phyloP scores from a whole-genome alignment of 2,113 vertebrate genomes.

The Caranx melampygus region DNA sequence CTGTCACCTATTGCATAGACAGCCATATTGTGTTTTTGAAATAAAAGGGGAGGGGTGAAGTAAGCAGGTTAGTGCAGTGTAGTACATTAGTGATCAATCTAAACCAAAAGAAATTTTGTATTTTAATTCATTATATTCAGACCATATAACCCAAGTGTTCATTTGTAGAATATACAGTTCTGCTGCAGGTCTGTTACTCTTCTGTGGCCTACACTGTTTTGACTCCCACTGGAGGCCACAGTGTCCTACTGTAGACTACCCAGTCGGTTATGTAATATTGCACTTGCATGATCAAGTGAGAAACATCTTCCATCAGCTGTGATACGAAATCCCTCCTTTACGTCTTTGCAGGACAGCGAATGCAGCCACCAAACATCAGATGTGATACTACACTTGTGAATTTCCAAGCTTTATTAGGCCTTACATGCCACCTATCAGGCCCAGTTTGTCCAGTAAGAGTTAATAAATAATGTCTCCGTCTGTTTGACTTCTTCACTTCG shows the following conservation, averaged over 20 bases:
- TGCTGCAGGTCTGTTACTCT: background rate
- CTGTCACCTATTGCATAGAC: background rate
- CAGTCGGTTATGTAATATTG: slow-evolving; percentile 72
- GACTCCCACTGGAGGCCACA: slow-evolving; percentile 62
- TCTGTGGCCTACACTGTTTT: slow-evolving; percentile 41
- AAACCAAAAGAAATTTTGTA: background rate
- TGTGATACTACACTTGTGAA: slow-evolving; percentile 1
- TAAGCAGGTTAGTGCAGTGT: background rate
- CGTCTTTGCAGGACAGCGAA: background rate
- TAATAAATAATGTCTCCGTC: slow-evolving; percentile 45
- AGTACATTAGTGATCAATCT: background rate
- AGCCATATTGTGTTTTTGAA: background rate
- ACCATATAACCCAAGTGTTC: background rate
- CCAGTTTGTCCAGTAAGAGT: slow-evolving; percentile 40
- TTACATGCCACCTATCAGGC: slow-evolving; percentile 31
- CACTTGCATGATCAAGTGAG: slow-evolving; percentile 58
- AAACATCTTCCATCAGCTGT: slow-evolving; percentile 1
- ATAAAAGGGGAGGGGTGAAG: background rate
- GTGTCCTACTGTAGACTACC: slow-evolving; percentile 52
- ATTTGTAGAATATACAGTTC: background rate
- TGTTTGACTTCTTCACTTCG: slow-evolving; percentile 29
- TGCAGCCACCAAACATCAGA: background rate
- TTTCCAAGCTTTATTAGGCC: slow-evolving; percentile 10
- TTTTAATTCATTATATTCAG: background rate
- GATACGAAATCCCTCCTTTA: background rate